Evolutionary conservation across 2,888 invertebrate species (phyloP).

Genomic region (Dilophus febrilis): DNA sequence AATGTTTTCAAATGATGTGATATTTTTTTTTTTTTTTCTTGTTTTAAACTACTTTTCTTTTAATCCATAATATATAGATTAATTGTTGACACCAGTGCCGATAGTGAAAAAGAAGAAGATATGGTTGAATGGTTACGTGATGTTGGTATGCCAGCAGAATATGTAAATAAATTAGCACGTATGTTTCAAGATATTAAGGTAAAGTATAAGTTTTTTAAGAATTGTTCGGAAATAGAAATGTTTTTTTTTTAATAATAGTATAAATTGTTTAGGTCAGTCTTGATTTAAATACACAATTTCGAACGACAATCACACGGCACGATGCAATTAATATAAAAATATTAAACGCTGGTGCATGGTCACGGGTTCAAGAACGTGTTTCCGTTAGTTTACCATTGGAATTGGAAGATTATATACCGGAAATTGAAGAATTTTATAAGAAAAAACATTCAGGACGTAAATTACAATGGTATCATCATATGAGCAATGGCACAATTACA

Average conservation of each 20-base stretch:
- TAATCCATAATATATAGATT: conserved; percentile 47
- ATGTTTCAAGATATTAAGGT: conserved; percentile 99
- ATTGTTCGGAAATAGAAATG: conserved; percentile 1
- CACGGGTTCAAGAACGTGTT: conserved; percentile 82
- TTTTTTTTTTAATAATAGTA: not conserved
- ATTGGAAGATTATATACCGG: conserved; percentile 96
- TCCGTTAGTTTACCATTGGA: conserved; percentile 93
- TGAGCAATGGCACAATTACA: conserved; percentile 97
- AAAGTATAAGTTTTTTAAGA: conserved; percentile 2
- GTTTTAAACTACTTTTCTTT: too few species aligned
- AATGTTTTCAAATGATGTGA: not conserved
- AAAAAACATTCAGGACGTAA: conserved; percentile 95
- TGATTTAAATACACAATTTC: conserved; percentile 87
- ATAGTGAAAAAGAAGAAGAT: conserved; percentile 97
- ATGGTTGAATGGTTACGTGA: conserved; percentile 97
- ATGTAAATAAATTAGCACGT: conserved; percentile 91
- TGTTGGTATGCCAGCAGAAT: conserved; percentile 99
- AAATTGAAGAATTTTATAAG: conserved; percentile 97
- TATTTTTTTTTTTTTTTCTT: not conserved
- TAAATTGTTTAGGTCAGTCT: conserved; percentile 53
- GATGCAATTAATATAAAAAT: conserved; percentile 97
- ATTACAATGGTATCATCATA: conserved; percentile 97
- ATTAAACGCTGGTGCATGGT: conserved; percentile 95
- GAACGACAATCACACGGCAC: conserved; percentile 59
- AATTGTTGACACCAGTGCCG: conserved; percentile 94